Evolutionary conservation across 2,113 vertebrate genomes (phyloP), one percentile per base, ranked within the genome.

Genomic region (Phasianus colchicus): DNA sequence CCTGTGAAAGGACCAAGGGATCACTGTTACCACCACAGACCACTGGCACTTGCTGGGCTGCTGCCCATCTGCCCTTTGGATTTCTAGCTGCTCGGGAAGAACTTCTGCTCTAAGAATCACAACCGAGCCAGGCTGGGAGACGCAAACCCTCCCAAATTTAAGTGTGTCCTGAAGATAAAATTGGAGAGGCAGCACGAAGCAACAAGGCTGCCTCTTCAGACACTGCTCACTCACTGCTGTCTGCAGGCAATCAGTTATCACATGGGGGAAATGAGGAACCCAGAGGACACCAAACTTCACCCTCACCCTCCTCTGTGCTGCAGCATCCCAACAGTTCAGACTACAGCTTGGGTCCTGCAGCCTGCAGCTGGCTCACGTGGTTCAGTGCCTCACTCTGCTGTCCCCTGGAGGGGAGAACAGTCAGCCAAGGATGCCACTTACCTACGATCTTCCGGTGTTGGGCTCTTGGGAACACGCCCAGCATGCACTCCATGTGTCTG

Each of bases 1-100:
- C 95, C 99, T 99, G 94, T 52, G 21, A 86, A 65, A 88, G 86
- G 30, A 45, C 6, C 50, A 1, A 69, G 24, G 32, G 57, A 74
- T 42, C 24, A 3, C 34, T 30, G 42, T 76, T 17, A 87, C 24
- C 58, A 64, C 24, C 27, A 32, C 87, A 84, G 32, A 48, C 4
- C 7, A 3, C 50, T 67, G 79, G 32, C 55, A 30, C 81, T 86
- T 42, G 11, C 52, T 42, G 58, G 55, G 60, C 71, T 65, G 43
- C 78, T 25, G 52, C 57, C 34, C 15, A 15, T 24, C 60, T n/a
- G 61, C 34, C 16, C 63, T 45, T 5, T 24, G 20, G 47, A 48
- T 70, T 27, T 47, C 61, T 45, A 57, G 34, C 40, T 66, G 27
- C 60, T 85, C 30, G 12, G 58, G 27, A 57, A 36, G 15, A 69